Base-by-base conservation (phyloP, 1,140 invertebrate genomes). In the Drosophila ercepeae region DNA sequence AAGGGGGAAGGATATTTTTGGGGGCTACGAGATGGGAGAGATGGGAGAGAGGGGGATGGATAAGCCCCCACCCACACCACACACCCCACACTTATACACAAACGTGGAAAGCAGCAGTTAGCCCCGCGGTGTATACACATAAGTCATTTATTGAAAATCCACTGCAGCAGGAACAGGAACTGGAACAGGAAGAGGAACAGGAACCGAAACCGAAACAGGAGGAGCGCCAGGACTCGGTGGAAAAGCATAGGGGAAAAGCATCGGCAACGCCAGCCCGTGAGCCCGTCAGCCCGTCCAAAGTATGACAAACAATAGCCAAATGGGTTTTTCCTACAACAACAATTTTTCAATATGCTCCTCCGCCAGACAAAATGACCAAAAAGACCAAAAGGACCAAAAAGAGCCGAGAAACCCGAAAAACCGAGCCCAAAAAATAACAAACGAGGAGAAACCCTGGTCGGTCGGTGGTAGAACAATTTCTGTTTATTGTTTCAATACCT, bases 221-320 rank as follows among this genome's bases (percentile, higher is more conserved):
- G 64, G 39, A 48, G 49, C 19, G 58, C 50, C 25, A 32, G 74
- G 34, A 61, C 32, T 18, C 36, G 36, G 46, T 11, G 23, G 27
- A 54, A 53, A 39, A 29, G 51, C 29, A 25, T 1, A 11, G 3
- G 29, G 49, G 53, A 44, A 72, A 67, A 57, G 53, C 58, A 51
- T 42, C 50, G 55, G 67, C 64, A 50, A 32, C 71, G 54, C 52
- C 53, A 54, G 42, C 45, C 21, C n/a, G n/a, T n/a, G n/a, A n/a
- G n/a, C n/a, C n/a, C n/a, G n/a, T n/a, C n/a, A n/a, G n/a, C n/a
- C 2, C 69, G 46, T 32, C 69, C 74, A 79, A 72, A 86, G 76
- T 84, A 84, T 84, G 79, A 84, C 79, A 84, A 84, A 84, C 79
- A 84, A 86, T 84, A 86, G 81, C 79, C 79, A 84, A 84, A 84